Percentiles rank a stretch among this genome's conserved stretches.
These are phyloP conservation scores for Cephus sareptanus DNA, from an alignment of 2,888 invertebrate genomes.

Conservation along the genomic window DNA sequence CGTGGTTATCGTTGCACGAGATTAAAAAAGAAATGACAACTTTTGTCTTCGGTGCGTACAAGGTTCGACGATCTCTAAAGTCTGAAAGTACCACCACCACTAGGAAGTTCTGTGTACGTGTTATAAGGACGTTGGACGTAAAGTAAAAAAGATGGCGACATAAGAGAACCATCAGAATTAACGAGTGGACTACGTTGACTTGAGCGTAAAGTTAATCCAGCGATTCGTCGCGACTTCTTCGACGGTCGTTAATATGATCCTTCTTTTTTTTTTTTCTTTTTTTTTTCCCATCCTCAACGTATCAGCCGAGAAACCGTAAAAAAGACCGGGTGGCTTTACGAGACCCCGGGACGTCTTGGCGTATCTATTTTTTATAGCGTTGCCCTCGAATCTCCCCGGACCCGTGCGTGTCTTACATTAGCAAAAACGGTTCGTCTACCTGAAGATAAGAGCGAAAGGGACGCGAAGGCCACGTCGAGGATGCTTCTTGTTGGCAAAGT, in stretches of 20 bases:
- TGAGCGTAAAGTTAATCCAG: not conserved
- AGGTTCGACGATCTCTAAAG: not conserved
- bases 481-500: not conserved
- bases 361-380: not conserved
- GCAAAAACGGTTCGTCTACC: not conserved
- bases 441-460: not conserved
- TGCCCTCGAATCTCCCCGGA: not conserved
- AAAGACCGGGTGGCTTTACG: not conserved
- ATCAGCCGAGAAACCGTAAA: not conserved
- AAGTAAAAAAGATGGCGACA: not conserved
- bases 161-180: not conserved
- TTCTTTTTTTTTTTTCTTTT: not conserved
- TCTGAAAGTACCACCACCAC: not conserved
- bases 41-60: not conserved
- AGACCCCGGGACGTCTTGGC: not conserved
- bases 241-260: not conserved
- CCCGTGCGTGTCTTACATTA: not conserved
- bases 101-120: not conserved
- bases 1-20: not conserved
- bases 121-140: not conserved
- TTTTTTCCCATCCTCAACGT: not conserved
- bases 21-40: not conserved
- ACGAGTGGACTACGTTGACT: not conserved
- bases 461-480: not conserved
- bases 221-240: slow-evolving; percentile 6